Evolutionary conservation across 2,113 vertebrate species (phyloP).

Genomic region (Cricetomys ansorgei): DNA sequence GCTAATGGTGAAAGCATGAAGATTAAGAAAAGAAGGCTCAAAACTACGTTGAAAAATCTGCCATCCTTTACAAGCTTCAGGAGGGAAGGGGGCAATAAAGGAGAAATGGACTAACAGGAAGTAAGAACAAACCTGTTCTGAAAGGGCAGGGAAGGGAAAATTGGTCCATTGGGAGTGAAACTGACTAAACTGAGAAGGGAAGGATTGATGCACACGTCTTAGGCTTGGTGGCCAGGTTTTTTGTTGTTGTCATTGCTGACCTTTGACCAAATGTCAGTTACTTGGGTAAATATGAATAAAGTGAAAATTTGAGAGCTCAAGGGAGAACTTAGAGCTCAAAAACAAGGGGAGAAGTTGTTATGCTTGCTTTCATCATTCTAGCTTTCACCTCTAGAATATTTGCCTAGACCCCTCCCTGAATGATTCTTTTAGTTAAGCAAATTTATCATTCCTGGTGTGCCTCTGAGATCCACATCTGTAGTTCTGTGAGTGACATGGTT

Average conservation of each 20-base stretch:
- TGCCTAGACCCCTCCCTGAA: neutral
- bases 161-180: neutral
- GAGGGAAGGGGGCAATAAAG: neutral
- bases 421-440: neutral
- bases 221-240: neutral
- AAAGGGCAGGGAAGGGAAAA: neutral
- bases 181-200: neutral
- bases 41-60: neutral
- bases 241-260: neutral
- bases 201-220: neutral
- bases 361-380: conserved; percentile 16
- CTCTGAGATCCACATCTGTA: neutral
- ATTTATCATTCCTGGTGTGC: neutral
- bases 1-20: neutral
- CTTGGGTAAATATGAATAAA: conserved; percentile 10
- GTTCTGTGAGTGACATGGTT: neutral
- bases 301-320: neutral
- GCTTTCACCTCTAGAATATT: neutral
- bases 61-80: neutral
- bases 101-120: neutral
- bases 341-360: neutral
- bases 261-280: neutral
- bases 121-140: neutral
- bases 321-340: conserved; percentile 29
- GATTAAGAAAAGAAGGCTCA: neutral